Conservation (phyloP, 2,113 vertebrate species). For the Heterotilapia buettikoferi region DNA sequence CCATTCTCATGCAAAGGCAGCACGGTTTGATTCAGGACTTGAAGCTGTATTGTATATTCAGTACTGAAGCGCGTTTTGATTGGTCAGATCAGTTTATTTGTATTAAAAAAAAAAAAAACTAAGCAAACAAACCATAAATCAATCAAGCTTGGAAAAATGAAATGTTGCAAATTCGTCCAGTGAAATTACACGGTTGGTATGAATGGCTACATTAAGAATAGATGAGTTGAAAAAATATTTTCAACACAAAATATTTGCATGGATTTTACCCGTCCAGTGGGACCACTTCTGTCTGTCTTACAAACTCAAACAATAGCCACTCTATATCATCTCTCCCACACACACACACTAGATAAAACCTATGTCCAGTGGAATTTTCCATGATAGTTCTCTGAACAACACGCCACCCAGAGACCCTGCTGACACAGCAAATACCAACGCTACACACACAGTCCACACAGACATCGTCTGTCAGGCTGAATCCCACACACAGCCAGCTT, state of each 20-base stretch:
- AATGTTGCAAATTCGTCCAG: rapidly evolving
- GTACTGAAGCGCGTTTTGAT: background rate
- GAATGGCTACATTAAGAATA: background rate
- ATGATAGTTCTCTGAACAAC: background rate
- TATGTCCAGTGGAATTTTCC: constrained; percentile 39
- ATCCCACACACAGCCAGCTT: background rate
- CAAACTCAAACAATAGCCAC: background rate
- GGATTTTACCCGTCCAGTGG: background rate
- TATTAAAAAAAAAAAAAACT: background rate
- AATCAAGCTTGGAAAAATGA: background rate
- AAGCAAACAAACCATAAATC: background rate
- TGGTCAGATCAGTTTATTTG: background rate
- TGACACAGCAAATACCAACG: constrained; percentile 50
- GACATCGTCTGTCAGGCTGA: background rate
- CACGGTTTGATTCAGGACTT: background rate
- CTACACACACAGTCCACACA: background rate
- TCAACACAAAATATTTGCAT: background rate
- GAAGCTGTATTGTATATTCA: background rate
- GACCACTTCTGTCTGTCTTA: background rate
- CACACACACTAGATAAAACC: background rate
- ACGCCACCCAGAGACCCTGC: constrained; percentile 3
- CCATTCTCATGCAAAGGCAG: background rate
- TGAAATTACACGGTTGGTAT: background rate
- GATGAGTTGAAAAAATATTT: background rate
- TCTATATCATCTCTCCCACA: background rate